phyloP scores from a whole-genome alignment of 2,113 vertebrate species.

The Rhipidura dahli region DNA sequence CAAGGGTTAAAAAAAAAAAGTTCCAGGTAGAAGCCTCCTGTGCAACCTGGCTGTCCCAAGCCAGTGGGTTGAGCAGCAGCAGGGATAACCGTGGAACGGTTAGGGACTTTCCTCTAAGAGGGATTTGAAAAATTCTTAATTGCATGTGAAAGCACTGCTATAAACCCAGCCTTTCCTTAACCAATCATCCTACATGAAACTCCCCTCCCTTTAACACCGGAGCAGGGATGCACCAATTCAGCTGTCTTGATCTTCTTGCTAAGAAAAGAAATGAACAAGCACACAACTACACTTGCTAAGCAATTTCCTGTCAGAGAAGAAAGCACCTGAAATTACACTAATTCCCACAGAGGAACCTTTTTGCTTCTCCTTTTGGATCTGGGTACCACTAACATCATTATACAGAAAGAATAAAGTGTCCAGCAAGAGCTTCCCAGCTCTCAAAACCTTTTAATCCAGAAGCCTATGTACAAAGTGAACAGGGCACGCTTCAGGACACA shows the following conservation, averaged over 20 bases:
- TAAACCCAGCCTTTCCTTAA: not conserved
- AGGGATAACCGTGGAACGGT: not conserved
- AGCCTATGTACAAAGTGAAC: not conserved
- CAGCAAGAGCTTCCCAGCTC: not conserved
- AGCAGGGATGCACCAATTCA: not conserved
- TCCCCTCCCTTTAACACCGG: not conserved
- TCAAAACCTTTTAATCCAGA: not conserved
- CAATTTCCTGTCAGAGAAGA: not conserved
- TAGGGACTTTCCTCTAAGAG: not conserved
- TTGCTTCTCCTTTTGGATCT: not conserved
- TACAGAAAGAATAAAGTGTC: not conserved
- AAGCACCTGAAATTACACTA: not conserved
- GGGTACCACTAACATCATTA: not conserved
- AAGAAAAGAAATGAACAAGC: not conserved
- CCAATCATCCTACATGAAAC: not conserved
- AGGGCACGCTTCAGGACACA: not conserved
- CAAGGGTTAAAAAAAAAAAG: not conserved
- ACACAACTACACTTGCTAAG: not conserved
- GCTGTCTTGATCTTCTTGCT: not conserved
- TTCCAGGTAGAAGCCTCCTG: not conserved
- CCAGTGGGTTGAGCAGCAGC: not conserved
- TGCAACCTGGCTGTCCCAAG: not conserved
- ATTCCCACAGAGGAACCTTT: not conserved
- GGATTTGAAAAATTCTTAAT: conserved; percentile 5
- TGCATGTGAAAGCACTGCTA: not conserved